Base-by-base conservation (phyloP, 2,113 vertebrate species). In the Gopherus evgoodei region DNA sequence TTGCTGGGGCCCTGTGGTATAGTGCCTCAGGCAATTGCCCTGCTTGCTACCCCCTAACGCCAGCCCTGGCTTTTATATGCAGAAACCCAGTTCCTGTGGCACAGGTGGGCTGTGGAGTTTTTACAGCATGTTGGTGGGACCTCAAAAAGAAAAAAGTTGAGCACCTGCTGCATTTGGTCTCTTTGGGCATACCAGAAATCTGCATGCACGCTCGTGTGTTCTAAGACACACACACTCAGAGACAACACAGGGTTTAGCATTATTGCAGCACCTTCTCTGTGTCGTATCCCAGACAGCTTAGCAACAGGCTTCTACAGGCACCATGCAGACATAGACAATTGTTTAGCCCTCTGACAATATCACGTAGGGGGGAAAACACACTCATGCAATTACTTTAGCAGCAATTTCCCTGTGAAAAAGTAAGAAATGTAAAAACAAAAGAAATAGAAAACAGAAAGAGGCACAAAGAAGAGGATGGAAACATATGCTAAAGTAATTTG, bases 381-480 rank as follows among this genome's bases (percentile, higher is more conserved):
- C 38, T 47, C 27, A 0, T 4, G 10, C 35, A 72, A 38, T 31
- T 47, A 1, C 75, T 90, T 54, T 0, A 0, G 4, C 53, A 69
- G 87, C 83, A 80, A 44, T 31, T 14, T 29, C 83, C 3, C 38
- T 62, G 53, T 75, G 69, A 11, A 24, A 3, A 1, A 35, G 44
- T 25, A 1, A 93, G 85, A 53, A 5, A 1, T 83, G 50, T 53
- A 59, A 83, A 83, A 38, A 19, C 59, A 14, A 35, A 94, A 88
- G 84, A 94, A 91, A 92, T 4, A 91, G 47, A 56, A 80, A 76
- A 86, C 52, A 82, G 87, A 88, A 86, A 90, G 82, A 91, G 90
- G 69, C 56, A 93, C 84, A 95, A 91, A 92, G 65, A 83, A 95
- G 94, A 81, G 87, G 93, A 89, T 86, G 95, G 96, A 95, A 96